Evolutionary conservation across 2,888 invertebrate genomes (phyloP).

Genomic region (Acleris literana): DNA sequence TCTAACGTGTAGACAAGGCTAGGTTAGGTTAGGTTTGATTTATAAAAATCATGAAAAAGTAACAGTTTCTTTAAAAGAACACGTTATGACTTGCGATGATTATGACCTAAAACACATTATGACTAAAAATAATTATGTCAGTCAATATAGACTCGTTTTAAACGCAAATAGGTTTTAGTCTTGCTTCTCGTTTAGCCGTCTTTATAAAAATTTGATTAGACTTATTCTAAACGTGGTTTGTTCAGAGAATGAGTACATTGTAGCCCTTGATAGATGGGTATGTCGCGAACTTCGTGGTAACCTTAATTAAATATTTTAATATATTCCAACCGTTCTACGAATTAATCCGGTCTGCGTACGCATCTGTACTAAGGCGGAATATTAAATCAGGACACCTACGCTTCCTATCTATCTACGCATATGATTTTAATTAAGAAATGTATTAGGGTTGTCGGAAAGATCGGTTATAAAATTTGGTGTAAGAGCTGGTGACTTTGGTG

Average conservation of each 20-base stretch:
- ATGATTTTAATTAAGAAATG: constrained; percentile 21
- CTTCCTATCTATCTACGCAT: constrained; percentile 20
- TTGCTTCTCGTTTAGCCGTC: no score
- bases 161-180: no score
- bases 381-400: constrained; percentile 23
- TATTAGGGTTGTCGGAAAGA: neutral
- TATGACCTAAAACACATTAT: no score
- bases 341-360: constrained; percentile 33
- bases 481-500: no score
- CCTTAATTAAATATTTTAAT: constrained; percentile 78
- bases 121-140: no score
- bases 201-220: constrained; percentile 67
- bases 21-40: no score
- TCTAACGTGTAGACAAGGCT: no score
- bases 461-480: no score
- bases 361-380: constrained; percentile 31
- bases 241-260: constrained; percentile 63
- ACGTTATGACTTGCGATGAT: no score
- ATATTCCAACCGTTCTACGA: constrained; percentile 62
- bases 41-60: no score
- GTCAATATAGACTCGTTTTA: no score
- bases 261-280: constrained; percentile 60
- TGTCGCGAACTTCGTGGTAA: constrained; percentile 58
- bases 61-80: no score
- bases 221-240: constrained; percentile 60